These are phyloP conservation scores for Monopterus albus DNA, from an alignment of 2,113 vertebrate species.

Conservation along the genomic window DNA sequence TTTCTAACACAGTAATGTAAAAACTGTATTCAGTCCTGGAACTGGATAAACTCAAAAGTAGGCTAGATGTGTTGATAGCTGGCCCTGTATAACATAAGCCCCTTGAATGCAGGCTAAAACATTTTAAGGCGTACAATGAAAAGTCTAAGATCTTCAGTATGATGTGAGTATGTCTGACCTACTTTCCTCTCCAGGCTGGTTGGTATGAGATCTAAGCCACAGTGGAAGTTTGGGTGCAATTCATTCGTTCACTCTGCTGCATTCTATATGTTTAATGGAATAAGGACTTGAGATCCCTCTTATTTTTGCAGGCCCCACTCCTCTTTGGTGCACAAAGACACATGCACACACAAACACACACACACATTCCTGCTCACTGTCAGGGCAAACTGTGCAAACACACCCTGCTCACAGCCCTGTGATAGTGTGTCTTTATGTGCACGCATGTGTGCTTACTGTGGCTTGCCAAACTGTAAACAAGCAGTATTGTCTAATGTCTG, in stretches of 20 bases:
- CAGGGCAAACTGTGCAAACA: slow-evolving; percentile 76
- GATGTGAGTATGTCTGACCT: slow-evolving; percentile 68
- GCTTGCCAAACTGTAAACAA: slow-evolving; percentile 85
- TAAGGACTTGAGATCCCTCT: slow-evolving; percentile 56
- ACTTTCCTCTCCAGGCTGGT: slow-evolving; percentile 54
- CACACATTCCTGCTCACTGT: slow-evolving; percentile 66
- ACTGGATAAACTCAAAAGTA: slow-evolving; percentile 26
- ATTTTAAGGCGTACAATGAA: slow-evolving; percentile 23
- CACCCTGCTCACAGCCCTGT: slow-evolving; percentile 64
- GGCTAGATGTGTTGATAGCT: slow-evolving; percentile 1
- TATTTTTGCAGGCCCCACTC: slow-evolving; percentile 54
- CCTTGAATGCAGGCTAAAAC: slow-evolving; percentile 7
- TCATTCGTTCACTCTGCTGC: slow-evolving; percentile 24
- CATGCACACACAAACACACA: slow-evolving; percentile 34
- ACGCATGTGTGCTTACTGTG: slow-evolving; percentile 73
- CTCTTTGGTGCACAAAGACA: slow-evolving; percentile 57
- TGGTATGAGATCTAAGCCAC: slow-evolving; percentile 44
- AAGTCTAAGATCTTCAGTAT: slow-evolving; percentile 48
- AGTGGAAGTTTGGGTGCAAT: slow-evolving; percentile 52
- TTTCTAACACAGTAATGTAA: too few species aligned
- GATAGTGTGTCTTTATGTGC: slow-evolving; percentile 74
- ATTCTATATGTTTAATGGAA: slow-evolving; percentile 57
- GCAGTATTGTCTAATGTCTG: slow-evolving; percentile 83
- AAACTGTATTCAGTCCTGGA: neutral
- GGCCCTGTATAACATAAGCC: slow-evolving; percentile 24